Base-by-base conservation (phyloP, 2,113 vertebrate genomes). In the Daboia siamensis region DNA sequence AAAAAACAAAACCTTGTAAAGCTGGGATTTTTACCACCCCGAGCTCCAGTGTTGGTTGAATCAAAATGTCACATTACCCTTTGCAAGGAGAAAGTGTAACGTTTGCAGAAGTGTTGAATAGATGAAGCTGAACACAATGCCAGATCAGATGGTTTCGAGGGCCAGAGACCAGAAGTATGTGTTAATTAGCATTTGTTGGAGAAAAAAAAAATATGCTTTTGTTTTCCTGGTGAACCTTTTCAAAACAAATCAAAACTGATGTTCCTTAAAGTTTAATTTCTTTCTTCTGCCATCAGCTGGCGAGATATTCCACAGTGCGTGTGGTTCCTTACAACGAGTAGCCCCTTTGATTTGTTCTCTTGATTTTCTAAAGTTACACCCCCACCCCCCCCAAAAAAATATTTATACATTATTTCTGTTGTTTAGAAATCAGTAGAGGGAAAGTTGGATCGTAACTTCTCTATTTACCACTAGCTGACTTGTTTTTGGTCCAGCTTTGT, bases 401-500 rank as follows among this genome's bases (percentile, higher is more conserved):
- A 89, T 92, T 95, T 96, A 96, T 96, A 94, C 93, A 90, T 93
- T 94, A 94, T 95, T 95, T 94, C 95, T 95, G 96, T 94, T 94
- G 95, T 96, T 94, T 80, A 86, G 91, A 95, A 96, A 94, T 92
- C 74, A 93, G 94, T 94, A 86, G 95, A 94, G 94, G 92, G 95
- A 57, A 95, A 95, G 94, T 94, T 92, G 94, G 93, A 94, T 97
- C 95, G 94, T 48, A 39, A 12, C 24, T 20, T 57, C 69, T 89
- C 88, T 90, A 90, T 48, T 94, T 97, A 97, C 96, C 97, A 97
- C 97, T 98, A 96, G 97, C 95, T 97, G 97, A 97, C 94, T 97
- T 97, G 95, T 97, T 94, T 64, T 95, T 97, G 96, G 96, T 97
- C 87, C 96, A 95, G 96, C 91, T 93, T 95, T 95, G 93, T 96